Evolutionary conservation across 2,113 vertebrate species (phyloP), one percentile per base, ranked within the genome.

Genomic region (Piprites chloris): DNA sequence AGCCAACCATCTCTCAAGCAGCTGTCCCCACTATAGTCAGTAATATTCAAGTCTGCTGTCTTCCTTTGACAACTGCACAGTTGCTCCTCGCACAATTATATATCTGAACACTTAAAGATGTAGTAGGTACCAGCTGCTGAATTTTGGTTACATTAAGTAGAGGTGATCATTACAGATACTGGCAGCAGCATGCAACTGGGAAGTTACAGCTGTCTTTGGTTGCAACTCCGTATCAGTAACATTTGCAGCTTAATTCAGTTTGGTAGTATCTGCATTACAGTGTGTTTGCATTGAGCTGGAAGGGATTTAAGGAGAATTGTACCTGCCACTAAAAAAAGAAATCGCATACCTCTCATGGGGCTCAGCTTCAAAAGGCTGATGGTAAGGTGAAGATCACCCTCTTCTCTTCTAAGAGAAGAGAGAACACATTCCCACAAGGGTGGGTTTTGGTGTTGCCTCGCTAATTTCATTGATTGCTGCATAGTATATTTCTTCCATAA

Each of bases 301-400:
- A 77, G 8, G 33, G 44, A 44, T 65, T 95, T 92, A 41, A 39
- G 30, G 22, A 52, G 39, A 90, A 73, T 5, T 12, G 8, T 41
- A 28, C 8, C 12, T 37, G 23, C 69, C 46, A 27, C 28, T 69
- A 49, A 73, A 91, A 22, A 19, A 71, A 56, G 67, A 84, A 74
- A 56, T 24, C 0, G 0, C 23, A 22, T n/a, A 28, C 30, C 28
- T 59, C 50, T 74, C 15, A 10, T 5, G 4, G 44, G 39, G 22
- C 17, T 49, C 27, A 56, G 30, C 55, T 86, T 80, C n/a, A 50
- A 13, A 37, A 49, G 7, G 3, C 32, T 47, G 23, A 27, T 8
- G 12, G 17, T 16, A 15, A 75, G 28, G 20, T 0, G 2, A 56
- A 68, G 22, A n/a, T 35, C 32, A 14, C 30, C 11, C 19, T 59